Evolutionary conservation across 2,113 vertebrate genomes (phyloP).

Genomic region (Mystacornis crossleyi): DNA sequence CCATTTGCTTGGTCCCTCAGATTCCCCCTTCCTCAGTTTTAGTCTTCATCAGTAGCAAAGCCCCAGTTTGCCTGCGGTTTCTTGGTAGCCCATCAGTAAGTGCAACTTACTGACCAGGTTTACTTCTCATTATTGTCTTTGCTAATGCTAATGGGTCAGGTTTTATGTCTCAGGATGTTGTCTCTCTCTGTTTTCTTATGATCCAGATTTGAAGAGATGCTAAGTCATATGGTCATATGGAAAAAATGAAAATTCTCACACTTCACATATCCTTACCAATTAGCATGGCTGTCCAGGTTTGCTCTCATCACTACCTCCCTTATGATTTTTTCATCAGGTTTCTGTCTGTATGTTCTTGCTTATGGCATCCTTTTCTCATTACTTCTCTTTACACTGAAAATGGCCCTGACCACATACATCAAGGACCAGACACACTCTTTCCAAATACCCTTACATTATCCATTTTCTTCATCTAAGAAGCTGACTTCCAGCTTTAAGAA

Average conservation of each 20-base stretch:
- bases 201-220: background rate
- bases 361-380: background rate
- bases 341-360: background rate
- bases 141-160: background rate
- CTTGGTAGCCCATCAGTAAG: background rate
- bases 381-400: background rate
- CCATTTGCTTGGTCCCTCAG: background rate
- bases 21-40: background rate
- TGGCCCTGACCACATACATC: fast-evolving
- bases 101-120: background rate
- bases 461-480: background rate
- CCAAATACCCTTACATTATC: background rate
- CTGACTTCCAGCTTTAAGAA: background rate
- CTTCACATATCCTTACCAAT: background rate
- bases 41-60: background rate
- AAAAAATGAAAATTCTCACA: background rate
- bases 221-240: background rate
- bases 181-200: background rate
- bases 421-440: background rate
- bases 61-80: background rate
- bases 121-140: background rate
- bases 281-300: background rate
- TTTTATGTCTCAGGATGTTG: background rate
- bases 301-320: background rate
- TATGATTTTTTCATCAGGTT: background rate